These are phyloP conservation scores for Piaya cayana DNA, from an alignment of 2,113 vertebrate species.

Conservation along the genomic window DNA sequence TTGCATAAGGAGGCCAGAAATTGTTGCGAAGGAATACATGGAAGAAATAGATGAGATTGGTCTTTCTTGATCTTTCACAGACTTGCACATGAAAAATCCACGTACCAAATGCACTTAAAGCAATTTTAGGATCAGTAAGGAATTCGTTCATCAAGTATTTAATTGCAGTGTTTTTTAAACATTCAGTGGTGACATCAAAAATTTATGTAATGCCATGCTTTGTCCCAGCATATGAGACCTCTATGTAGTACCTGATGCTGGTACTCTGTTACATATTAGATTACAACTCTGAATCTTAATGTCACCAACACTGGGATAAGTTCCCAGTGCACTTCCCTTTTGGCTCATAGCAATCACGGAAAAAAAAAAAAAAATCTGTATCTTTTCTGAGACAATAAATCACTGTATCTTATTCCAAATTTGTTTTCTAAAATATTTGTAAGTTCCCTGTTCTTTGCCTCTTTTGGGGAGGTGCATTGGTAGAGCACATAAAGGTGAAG, in stretches of 20 bases:
- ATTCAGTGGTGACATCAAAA: too few relatives aligned
- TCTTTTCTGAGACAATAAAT: not conserved
- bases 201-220: not conserved
- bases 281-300: not conserved
- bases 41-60: not conserved
- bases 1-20: not conserved
- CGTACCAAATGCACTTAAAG: not conserved
- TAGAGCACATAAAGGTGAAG: not conserved
- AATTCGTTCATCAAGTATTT: not conserved
- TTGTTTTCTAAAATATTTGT: not conserved
- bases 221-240: not conserved
- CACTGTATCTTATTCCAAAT: not conserved
- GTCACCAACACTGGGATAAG: not conserved
- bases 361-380: too few relatives aligned
- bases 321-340: not conserved
- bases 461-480: not conserved
- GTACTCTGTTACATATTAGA: not conserved
- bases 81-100: not conserved
- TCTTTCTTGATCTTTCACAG: not conserved
- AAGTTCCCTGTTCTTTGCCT: not conserved
- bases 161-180: too few relatives aligned
- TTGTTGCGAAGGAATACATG: not conserved
- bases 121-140: not conserved
- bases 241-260: not conserved
- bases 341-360: not conserved